phyloP scores from a whole-genome alignment of 2,888 invertebrate species.

The Salticus scenicus region DNA sequence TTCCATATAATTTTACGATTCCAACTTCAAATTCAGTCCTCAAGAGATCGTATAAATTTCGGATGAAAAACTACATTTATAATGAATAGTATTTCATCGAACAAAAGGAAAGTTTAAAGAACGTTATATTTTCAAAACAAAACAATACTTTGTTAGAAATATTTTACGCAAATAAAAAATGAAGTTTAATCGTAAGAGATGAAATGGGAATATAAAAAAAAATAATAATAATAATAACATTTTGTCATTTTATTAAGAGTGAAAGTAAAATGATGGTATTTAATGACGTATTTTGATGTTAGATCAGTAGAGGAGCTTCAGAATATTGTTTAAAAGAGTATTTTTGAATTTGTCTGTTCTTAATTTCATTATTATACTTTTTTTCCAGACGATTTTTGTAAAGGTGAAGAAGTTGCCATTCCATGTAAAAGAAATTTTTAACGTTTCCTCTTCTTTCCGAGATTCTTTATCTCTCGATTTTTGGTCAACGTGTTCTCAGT shows the following conservation, averaged over 20 bases:
- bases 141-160: background rate
- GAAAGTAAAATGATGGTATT: background rate
- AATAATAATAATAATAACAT: background rate
- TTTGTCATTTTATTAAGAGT: background rate
- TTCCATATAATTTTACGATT: background rate
- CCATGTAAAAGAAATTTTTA: no score
- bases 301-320: background rate
- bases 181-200: background rate
- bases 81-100: background rate
- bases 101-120: background rate
- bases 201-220: background rate
- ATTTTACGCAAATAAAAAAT: background rate
- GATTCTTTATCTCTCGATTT: background rate
- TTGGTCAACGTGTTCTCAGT: background rate
- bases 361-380: background rate
- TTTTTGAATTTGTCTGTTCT: background rate
- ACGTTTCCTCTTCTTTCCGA: no score
- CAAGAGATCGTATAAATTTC: background rate
- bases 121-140: background rate
- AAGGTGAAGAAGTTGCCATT: no score
- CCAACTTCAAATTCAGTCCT: background rate
- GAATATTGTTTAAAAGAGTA: background rate
- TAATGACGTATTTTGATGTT: background rate
- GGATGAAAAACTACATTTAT: no score
- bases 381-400: no score